Conservation (phyloP, 1,140 invertebrate genomes). For the Drosophila pachea region DNA sequence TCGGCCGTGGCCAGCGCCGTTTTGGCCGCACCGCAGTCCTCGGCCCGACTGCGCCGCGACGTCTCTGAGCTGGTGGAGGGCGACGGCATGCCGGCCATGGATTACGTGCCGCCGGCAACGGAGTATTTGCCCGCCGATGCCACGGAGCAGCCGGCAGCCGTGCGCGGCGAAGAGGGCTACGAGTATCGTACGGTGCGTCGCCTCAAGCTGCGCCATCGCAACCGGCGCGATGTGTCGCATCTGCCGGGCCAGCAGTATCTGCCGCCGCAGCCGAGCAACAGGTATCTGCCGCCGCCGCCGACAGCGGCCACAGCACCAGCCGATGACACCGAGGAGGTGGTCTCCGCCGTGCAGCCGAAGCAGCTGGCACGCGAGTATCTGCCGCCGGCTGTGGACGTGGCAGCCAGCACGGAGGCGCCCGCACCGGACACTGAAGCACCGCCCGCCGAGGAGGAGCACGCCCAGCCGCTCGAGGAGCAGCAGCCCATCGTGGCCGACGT, state of each 20-base stretch:
- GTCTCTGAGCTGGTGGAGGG: conserved; percentile 57
- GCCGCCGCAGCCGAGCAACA: conserved; percentile 50
- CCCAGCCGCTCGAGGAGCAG: neutral
- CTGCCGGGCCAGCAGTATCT: conserved; percentile 57
- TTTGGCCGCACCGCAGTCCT: conserved; percentile 48
- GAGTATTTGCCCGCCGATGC: conserved; percentile 22
- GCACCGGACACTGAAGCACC: conserved; percentile 35
- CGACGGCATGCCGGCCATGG: conserved; percentile 15
- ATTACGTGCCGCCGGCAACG: conserved; percentile 49
- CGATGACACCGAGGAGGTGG: conserved; percentile 63
- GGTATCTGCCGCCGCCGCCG: conserved; percentile 58
- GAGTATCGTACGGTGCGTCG: conserved; percentile 70
- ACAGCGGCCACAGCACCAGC: conserved; percentile 24
- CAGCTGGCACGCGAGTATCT: conserved; percentile 61
- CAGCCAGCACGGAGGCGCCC: conserved; percentile 43
- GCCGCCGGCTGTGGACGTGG: conserved; percentile 50
- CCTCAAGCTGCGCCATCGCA: conserved; percentile 64
- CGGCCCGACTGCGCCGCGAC: conserved; percentile 48
- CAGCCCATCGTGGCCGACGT: conserved; percentile 32
- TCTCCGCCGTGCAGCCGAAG: conserved; percentile 57
- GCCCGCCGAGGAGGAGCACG: conserved; percentile 11
- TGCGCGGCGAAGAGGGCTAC: conserved; percentile 57
- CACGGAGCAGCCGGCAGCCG: conserved; percentile 40
- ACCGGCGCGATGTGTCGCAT: conserved; percentile 68
- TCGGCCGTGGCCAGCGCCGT: conserved; percentile 66